These are phyloP conservation scores for Aphodius granarius DNA, from an alignment of 2,888 invertebrate species.

Conservation along the genomic window DNA sequence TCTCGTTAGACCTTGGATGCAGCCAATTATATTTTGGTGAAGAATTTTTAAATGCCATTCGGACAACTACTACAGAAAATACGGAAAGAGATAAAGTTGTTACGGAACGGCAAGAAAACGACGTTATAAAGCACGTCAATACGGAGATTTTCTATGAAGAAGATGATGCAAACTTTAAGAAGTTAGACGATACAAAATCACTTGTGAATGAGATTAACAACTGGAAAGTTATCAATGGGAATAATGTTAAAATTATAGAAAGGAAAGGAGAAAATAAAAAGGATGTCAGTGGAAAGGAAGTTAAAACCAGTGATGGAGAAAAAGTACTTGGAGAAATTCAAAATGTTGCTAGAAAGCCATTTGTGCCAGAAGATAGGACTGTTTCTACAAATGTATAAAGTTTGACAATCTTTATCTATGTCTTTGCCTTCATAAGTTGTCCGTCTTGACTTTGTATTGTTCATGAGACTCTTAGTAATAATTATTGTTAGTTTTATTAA, in stretches of 20 bases:
- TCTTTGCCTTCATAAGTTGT: too few relatives aligned
- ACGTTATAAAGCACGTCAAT: not conserved
- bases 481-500: too few relatives aligned
- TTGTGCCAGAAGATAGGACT: not conserved
- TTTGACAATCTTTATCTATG: too few relatives aligned
- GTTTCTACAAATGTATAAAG: not conserved
- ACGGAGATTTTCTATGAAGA: not conserved
- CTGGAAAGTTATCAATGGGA: not conserved
- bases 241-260: not conserved
- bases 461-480: too few relatives aligned
- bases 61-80: not conserved
- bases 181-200: not conserved
- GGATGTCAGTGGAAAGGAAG: not conserved
- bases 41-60: slow-evolving; percentile 47
- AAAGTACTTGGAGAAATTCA: not conserved
- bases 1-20: slow-evolving; percentile 55
- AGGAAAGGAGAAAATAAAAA: not conserved
- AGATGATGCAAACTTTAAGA: not conserved
- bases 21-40: slow-evolving; percentile 57
- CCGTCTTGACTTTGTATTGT: too few relatives aligned
- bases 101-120: not conserved
- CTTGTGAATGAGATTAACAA: not conserved
- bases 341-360: not conserved
- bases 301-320: not conserved
- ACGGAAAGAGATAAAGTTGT: not conserved